phyloP scores from a whole-genome alignment of 2,797 vertebrate species.

The Eulemur rubriventer region DNA sequence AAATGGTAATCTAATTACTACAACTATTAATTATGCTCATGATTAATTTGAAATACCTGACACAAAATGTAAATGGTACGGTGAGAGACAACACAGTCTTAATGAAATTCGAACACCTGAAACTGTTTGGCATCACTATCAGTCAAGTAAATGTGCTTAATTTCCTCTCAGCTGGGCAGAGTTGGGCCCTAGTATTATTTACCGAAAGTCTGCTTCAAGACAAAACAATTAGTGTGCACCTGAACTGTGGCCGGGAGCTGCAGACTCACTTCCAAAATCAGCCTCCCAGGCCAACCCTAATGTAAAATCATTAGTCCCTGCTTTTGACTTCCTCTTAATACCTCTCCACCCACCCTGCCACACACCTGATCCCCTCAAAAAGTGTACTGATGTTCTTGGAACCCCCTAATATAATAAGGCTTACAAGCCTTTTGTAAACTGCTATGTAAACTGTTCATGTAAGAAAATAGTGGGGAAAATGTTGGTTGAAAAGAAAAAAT shows the following conservation, averaged over 20 bases:
- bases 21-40: slow-evolving; percentile 68
- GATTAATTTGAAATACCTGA: slow-evolving; percentile 61
- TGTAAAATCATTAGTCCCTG: not conserved
- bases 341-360: not conserved
- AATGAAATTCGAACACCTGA: slow-evolving; percentile 69
- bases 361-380: not conserved
- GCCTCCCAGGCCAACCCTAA: not conserved
- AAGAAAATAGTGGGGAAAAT: not conserved
- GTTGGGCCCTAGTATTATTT: slow-evolving; percentile 52
- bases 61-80: slow-evolving; percentile 51
- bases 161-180: slow-evolving; percentile 34
- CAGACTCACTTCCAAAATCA: not conserved
- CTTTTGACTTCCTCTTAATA: not conserved
- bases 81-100: slow-evolving; percentile 52
- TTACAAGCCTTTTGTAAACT: not conserved
- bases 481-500: not conserved
- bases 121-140: slow-evolving; percentile 61
- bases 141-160: slow-evolving; percentile 48
- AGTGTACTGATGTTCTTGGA: not conserved
- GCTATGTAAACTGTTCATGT: not conserved
- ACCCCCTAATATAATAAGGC: not conserved
- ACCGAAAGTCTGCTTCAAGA: slow-evolving; percentile 47
- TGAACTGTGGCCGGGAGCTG: not conserved
- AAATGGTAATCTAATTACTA: slow-evolving; percentile 69
- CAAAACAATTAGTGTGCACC: slow-evolving; percentile 45